Base-by-base conservation (phyloP, 2,113 vertebrate species). In the Ivindomyrus marchei region DNA sequence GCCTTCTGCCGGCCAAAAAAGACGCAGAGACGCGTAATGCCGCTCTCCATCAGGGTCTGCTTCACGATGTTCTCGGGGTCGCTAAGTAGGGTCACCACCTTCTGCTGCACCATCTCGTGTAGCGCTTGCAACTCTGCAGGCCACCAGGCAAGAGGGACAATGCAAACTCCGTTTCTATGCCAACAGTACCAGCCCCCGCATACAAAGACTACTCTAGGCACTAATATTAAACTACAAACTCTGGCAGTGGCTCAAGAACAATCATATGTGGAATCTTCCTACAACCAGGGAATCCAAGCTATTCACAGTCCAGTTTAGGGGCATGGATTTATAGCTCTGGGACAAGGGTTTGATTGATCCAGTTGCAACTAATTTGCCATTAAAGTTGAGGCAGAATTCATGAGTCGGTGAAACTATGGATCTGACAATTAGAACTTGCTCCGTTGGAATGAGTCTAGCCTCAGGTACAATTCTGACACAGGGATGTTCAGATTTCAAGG, bases 81-180 rank as follows among this genome's bases (percentile, higher is more conserved):
- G 74, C 98, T 99, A 39, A 99, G 95, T 93, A 99, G 95, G 84
- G 98, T 99, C 92, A 99, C 98, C 93, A 99, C 98, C 94, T 99
- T 99, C 96, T 99, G 98, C 94, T 99, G 98, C 77, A 99, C 98
- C 98, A 99, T 99, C 95, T 99, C 98, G 45, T 99, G 98, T 90
- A 99, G 96, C 88, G 98, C 98, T 94, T 99, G 98, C 90, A 99
- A 93, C 94, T 99, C 98, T 99, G 93, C 15, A 92, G 85, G 53
- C 39, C 86, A n/a, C 9, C 24, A 5, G 24, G 45, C 8, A 66
- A 66, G 46, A 39, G 88, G 62, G 11, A 31, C 13, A 47, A 70
- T 19, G 88, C 31, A 80, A 42, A 77, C 1, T 5, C 31, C 15
- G 31, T 77, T 36, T 77, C 70, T 36, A 77, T 77, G 70, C 31